Base-by-base conservation (phyloP, 2,113 vertebrate genomes). In the Rostratula benghalensis region DNA sequence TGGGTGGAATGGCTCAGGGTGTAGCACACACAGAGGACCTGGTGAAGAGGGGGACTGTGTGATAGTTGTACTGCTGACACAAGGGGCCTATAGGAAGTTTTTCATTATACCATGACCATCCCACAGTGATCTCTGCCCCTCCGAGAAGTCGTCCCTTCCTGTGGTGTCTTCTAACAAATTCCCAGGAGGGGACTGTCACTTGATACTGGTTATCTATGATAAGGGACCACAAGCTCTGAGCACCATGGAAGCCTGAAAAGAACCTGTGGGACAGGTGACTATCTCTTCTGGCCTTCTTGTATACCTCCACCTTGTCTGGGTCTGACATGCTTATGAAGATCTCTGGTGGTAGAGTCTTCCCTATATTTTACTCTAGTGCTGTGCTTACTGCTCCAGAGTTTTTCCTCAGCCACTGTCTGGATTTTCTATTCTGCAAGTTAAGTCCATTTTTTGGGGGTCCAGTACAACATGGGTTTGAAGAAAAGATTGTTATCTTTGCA, bases 71-170 rank as follows among this genome's bases (percentile, higher is more conserved):
- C 39, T 77, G 13, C 30, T 81, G 27, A 45, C n/a, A 23, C 31
- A 54, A 46, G 20, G 19, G 7, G 1, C 33, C n/a, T 13, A 3
- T 14, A 56, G 25, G 41, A 43, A 81, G 8, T 17, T 70, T 76
- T 81, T 27, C 13, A 11, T 64, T 81, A 20, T 19, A 59, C 28
- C 1, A 1, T 6, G 7, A 68, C 31, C 0, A 1, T 61, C n/a
- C 13, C 64, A 70, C 33, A 70, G 31, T 2, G 2, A 59, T 57
- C 41, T 79, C 19, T 71, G 35, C 35, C 41, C 60, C 20, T 82
- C 37, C 33, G 64, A 71, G 51, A 56, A 89, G 5, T 27, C 3
- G 1, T 20, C 23, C 9, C 6, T 93, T 92, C 67, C 48, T 3
- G 4, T 64, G n/a, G 23, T 70, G 25, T 56, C 39, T 25, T 71